Percentiles rank a stretch among this genome's conserved stretches.
phyloP scores from a whole-genome alignment of 2,797 vertebrate species.

The Eurystomus glaucurus region DNA sequence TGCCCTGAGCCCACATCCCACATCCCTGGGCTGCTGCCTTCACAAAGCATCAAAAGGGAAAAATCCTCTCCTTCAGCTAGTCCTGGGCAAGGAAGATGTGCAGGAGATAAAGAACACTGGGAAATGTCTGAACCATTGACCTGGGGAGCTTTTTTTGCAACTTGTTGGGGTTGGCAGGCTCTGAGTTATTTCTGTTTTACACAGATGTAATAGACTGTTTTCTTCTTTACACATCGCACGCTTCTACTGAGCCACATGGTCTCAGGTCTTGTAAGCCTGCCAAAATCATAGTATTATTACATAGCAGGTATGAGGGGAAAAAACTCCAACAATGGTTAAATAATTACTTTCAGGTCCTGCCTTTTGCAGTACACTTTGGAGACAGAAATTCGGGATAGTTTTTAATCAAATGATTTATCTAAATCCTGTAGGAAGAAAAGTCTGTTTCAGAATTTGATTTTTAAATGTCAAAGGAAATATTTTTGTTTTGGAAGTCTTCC shows the following conservation, averaged over 20 bases:
- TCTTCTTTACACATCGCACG: neutral
- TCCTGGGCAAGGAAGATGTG: neutral
- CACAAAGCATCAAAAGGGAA: neutral
- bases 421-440: slow-evolving; percentile 5
- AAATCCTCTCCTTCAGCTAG: neutral
- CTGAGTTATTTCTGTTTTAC: rapidly evolving
- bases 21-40: neutral
- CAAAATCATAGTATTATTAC: slow-evolving; percentile 1
- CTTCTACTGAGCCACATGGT: neutral
- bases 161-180: neutral
- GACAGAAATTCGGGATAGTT: neutral
- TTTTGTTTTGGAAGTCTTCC: slow-evolving; percentile 37
- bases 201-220: neutral
- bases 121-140: neutral
- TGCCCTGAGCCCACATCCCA: neutral
- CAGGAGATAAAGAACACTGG: neutral
- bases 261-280: neutral
- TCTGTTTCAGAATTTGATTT: neutral
- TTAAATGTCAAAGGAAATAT: slow-evolving; percentile 29
- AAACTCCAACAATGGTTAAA: neutral
- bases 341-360: neutral
- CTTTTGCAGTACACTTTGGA: neutral
- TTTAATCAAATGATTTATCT: neutral
- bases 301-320: neutral
- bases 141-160: neutral